phyloP scores from a whole-genome alignment of 2,113 vertebrate species.

The Leiothrix lutea region DNA sequence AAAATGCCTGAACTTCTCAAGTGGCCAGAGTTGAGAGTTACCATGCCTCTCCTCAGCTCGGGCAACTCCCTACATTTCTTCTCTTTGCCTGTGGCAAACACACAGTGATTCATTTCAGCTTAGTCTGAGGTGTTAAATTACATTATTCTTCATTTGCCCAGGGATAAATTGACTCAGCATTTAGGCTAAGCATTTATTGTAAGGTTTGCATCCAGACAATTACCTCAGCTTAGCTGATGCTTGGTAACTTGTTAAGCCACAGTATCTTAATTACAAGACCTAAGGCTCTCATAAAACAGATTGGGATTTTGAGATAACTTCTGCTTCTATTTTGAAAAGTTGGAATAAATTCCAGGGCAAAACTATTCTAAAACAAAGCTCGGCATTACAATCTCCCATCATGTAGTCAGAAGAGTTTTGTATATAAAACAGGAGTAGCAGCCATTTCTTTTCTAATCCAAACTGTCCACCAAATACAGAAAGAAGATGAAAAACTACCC shows the following conservation, averaged over 20 bases:
- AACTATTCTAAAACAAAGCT: constrained; percentile 9
- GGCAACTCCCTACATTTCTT: neutral
- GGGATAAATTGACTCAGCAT: constrained; percentile 63
- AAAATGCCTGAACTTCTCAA: neutral
- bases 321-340: constrained; percentile 4
- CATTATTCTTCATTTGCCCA: constrained; percentile 23
- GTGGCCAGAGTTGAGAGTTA: neutral
- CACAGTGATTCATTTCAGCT: neutral
- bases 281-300: constrained; percentile 15
- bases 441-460: constrained; percentile 30
- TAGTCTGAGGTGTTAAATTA: constrained; percentile 42
- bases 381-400: neutral
- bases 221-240: constrained; percentile 48
- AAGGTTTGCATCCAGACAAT: constrained; percentile 53
- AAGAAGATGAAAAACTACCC: constrained; percentile 36
- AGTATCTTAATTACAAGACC: constrained; percentile 46
- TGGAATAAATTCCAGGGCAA: constrained; percentile 19
- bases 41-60: neutral
- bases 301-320: constrained; percentile 41
- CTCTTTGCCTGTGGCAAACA: neutral
- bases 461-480: constrained; percentile 33
- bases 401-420: constrained; percentile 2
- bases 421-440: constrained; percentile 7
- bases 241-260: constrained; percentile 43
- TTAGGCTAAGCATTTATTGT: constrained; percentile 35